phyloP scores from a whole-genome alignment of 2,888 invertebrate genomes.

The Carcina quercana region DNA sequence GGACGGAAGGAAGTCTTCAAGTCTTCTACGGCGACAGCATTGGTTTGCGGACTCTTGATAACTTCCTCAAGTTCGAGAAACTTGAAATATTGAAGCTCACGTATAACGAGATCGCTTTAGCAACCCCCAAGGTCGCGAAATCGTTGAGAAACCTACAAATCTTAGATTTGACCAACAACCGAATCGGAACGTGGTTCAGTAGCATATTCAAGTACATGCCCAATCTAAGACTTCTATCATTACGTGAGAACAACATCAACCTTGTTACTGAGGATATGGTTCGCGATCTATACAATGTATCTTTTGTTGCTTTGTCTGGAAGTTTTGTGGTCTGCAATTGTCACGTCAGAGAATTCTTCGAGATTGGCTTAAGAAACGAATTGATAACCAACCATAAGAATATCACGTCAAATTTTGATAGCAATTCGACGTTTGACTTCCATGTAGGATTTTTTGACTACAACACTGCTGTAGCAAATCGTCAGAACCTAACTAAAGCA shows the following conservation, averaged over 20 bases:
- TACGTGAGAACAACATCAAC: conserved; percentile 72
- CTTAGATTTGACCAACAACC: conserved; percentile 69
- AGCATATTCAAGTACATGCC: conserved; percentile 46
- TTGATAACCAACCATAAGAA: conserved; percentile 4
- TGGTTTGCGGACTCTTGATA: conserved; percentile 43
- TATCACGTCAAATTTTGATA: neutral
- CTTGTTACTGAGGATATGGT: conserved; percentile 72
- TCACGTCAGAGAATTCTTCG: conserved; percentile 63
- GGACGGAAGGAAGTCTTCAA: conserved; percentile 49
- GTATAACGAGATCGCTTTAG: conserved; percentile 60
- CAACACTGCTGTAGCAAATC: conserved; percentile 25
- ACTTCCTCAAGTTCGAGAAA: conserved; percentile 43
- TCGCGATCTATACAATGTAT: conserved; percentile 59
- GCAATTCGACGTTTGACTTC: conserved; percentile 9
- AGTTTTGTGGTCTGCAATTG: conserved; percentile 78
- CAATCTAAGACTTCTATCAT: conserved; percentile 49
- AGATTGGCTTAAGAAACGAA: conserved; percentile 38
- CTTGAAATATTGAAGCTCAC: conserved; percentile 62
- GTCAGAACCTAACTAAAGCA: conserved; percentile 20
- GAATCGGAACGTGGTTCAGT: conserved; percentile 71
- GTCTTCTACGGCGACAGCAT: conserved; percentile 59
- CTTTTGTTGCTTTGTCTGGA: conserved; percentile 63
- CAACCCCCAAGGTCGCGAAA: conserved; percentile 36
- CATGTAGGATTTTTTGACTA: conserved; percentile 34
- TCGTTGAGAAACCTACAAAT: conserved; percentile 51